These are phyloP conservation scores for Serilophus lunatus DNA, from an alignment of 2,113 vertebrate genomes.

Conservation along the genomic window DNA sequence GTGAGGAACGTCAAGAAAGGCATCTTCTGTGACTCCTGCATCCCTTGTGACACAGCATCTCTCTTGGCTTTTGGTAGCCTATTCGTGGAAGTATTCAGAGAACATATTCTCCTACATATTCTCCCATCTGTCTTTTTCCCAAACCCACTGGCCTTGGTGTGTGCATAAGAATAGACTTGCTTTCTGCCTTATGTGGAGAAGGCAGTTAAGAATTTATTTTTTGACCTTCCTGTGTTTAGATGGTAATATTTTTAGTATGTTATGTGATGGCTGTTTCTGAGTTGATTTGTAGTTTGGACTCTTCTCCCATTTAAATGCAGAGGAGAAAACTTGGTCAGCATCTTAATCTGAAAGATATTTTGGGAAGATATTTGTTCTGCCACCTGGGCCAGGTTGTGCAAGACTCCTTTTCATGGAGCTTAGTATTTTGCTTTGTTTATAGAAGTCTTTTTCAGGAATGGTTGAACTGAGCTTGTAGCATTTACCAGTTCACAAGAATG, in stretches of 20 bases:
- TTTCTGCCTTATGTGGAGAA: neutral
- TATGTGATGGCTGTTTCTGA: neutral
- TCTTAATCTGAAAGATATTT: neutral
- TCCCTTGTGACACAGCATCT: constrained; percentile 4
- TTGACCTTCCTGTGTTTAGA: constrained; percentile 39
- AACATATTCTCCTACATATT: constrained; percentile 33
- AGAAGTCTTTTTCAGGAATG: neutral
- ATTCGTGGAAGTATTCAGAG: constrained; percentile 31
- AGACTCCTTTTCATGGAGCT: neutral
- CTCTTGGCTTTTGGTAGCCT: constrained; percentile 27
- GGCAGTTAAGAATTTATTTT: constrained; percentile 51
- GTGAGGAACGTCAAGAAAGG: neutral
- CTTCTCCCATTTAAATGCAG: neutral
- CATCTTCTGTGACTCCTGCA: constrained; percentile 1
- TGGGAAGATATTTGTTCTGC: neutral
- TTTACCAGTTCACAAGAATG: neutral
- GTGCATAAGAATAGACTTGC: constrained; percentile 37
- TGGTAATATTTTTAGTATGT: constrained; percentile 36
- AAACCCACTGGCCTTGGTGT: constrained; percentile 29
- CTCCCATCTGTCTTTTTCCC: constrained; percentile 42
- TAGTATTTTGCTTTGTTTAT: neutral
- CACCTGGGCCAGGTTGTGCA: neutral
- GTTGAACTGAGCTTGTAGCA: neutral
- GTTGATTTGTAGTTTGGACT: neutral
- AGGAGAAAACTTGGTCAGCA: neutral